These are phyloP conservation scores for Cynoglossus semilaevis DNA, from an alignment of 2,113 vertebrate species.

Conservation along the genomic window DNA sequence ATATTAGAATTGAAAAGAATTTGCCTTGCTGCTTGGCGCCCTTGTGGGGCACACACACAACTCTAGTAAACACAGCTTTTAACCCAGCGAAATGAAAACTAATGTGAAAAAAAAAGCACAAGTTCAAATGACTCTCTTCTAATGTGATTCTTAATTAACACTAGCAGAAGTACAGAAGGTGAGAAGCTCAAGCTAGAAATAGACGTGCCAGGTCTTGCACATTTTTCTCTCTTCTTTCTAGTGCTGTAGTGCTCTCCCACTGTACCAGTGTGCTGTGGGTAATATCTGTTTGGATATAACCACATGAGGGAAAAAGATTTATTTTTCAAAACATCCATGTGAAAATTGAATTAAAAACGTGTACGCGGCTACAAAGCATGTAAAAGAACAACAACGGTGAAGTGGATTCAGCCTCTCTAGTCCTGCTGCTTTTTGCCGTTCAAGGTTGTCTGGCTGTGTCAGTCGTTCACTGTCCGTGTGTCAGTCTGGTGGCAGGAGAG, in stretches of 20 bases:
- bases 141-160: conserved; percentile 75
- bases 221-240: conserved; percentile 31
- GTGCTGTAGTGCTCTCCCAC: conserved; percentile 16
- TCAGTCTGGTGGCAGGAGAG: conserved; percentile 32
- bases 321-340: too few relatives aligned
- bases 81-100: conserved; percentile 37
- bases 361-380: not conserved
- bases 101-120: conserved; percentile 52
- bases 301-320: conserved; percentile 11
- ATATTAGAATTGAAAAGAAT: too few relatives aligned
- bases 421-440: conserved; percentile 14
- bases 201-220: conserved; percentile 72
- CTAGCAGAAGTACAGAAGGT: conserved; percentile 68
- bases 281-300: conserved; percentile 29
- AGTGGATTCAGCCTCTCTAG: conserved; percentile 1
- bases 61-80: conserved; percentile 33
- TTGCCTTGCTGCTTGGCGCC: too few relatives aligned
- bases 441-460: conserved; percentile 26
- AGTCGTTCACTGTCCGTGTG: conserved; percentile 19
- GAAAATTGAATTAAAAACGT: not conserved
- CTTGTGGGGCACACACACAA: not conserved
- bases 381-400: conserved; percentile 3
- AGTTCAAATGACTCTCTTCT: conserved; percentile 61
- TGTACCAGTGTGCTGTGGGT: conserved; percentile 24
- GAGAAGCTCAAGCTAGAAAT: conserved; percentile 72